Percentiles rank a stretch among this genome's conserved stretches.
Evolutionary conservation across 1,140 invertebrate genomes (phyloP).

Genomic region (Brachionus asplanchnoidis): DNA sequence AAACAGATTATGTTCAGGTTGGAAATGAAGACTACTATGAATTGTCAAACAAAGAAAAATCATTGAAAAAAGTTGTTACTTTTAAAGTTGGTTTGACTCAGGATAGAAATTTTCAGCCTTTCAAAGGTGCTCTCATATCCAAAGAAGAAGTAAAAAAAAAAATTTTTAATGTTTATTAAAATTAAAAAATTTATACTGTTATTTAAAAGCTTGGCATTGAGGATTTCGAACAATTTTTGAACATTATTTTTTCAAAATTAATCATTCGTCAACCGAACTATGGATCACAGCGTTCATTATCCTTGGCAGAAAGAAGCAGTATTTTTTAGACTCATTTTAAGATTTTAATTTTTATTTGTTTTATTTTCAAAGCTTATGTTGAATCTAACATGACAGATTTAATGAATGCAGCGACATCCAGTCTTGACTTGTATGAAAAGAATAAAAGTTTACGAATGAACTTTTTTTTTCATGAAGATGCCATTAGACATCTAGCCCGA

Average conservation of each 20-base stretch:
- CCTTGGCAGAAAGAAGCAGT: neutral
- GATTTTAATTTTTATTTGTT: neutral
- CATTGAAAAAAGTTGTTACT: constrained; percentile 47
- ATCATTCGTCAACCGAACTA: constrained; percentile 15
- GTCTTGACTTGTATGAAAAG: constrained; percentile 51
- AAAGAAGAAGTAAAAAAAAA: constrained; percentile 48
- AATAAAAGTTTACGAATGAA: constrained; percentile 49
- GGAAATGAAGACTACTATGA: constrained; percentile 23
- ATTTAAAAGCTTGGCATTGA: neutral
- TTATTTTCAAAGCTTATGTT: constrained; percentile 47
- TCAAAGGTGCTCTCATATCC: constrained; percentile 50
- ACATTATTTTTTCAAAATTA: constrained; percentile 13
- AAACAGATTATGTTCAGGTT: constrained; percentile 17
- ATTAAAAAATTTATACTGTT: neutral
- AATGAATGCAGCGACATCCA: constrained; percentile 48
- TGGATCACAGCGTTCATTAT: neutral
- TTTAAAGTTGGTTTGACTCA: constrained; percentile 53
- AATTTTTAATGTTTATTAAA: neutral
- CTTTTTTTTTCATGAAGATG: constrained; percentile 54
- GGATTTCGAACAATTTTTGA: neutral
- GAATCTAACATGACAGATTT: constrained; percentile 47
- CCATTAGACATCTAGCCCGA: constrained; percentile 51
- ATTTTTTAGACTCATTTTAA: neutral
- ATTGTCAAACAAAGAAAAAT: neutral
- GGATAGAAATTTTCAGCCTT: constrained; percentile 51